Evolutionary conservation across 2,888 invertebrate genomes (phyloP).

Genomic region (Sepiola atlantica): DNA sequence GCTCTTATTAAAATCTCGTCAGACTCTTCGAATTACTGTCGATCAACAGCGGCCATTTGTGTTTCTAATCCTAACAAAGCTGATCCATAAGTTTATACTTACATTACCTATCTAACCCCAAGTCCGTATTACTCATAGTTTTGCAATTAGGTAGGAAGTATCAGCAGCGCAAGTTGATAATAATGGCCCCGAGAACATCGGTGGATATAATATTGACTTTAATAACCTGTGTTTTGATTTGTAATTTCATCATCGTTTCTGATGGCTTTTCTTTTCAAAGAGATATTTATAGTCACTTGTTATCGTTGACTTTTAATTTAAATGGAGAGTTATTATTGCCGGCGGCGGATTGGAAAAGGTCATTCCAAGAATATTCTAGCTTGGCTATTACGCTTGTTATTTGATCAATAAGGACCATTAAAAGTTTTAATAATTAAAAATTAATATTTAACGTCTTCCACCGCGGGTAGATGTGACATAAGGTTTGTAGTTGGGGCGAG

Average conservation of each 20-base stretch:
- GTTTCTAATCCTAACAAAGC: constrained; percentile 32
- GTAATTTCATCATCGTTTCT: not conserved
- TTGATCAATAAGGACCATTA: too few relatives aligned
- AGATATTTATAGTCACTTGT: not conserved
- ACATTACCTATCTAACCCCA: not conserved
- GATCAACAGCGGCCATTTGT: not conserved
- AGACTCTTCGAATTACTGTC: not conserved
- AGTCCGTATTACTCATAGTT: constrained; percentile 20
- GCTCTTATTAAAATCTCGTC: not conserved
- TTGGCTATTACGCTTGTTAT: too few relatives aligned
- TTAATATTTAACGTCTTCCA: too few relatives aligned
- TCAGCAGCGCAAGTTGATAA: not conserved
- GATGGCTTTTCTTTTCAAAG: constrained; percentile 11
- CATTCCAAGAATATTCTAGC: not conserved
- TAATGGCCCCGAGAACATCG: constrained; percentile 11
- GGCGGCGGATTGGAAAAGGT: not conserved
- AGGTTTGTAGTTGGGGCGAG: too few relatives aligned
- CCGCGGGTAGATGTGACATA: too few relatives aligned
- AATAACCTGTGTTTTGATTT: not conserved
- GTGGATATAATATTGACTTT: not conserved
- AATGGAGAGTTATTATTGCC: not conserved
- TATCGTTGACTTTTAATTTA: not conserved
- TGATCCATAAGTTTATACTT: constrained; percentile 20
- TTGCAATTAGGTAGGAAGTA: constrained; percentile 16
- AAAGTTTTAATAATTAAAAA: too few relatives aligned